phyloP scores from a whole-genome alignment of 2,888 invertebrate species.

The Athetis lepigone region DNA sequence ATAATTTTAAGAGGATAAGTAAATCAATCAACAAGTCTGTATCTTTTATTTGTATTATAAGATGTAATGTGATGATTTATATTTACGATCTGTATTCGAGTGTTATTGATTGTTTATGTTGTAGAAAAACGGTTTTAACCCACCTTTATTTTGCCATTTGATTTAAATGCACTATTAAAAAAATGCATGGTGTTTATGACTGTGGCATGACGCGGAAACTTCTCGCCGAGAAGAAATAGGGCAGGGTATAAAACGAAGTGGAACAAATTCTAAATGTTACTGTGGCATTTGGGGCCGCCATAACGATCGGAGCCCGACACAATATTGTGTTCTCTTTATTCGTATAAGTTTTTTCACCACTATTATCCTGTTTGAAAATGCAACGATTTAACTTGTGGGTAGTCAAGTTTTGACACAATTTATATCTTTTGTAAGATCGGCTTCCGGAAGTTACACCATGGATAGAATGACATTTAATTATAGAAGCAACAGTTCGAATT shows the following conservation, averaged over 20 bases:
- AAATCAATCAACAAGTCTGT: neutral
- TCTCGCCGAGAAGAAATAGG: constrained; percentile 75
- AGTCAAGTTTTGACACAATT: neutral
- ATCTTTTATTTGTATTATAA: neutral
- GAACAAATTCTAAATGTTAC: constrained; percentile 85
- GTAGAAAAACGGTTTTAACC: constrained; percentile 3
- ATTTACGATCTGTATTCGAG: constrained; percentile 4
- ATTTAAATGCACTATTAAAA: constrained; percentile 11
- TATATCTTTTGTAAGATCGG: neutral
- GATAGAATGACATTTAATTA: too few relatives aligned
- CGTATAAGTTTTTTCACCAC: constrained; percentile 30
- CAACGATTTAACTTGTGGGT: neutral
- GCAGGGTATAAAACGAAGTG: constrained; percentile 80
- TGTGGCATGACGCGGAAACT: constrained; percentile 67
- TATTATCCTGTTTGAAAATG: constrained; percentile 13
- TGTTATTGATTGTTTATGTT: constrained; percentile 29
- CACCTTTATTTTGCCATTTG: constrained; percentile 9
- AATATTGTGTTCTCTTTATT: constrained; percentile 53
- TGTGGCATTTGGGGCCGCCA: constrained; percentile 81
- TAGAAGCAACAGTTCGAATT: neutral
- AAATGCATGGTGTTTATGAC: constrained; percentile 56
- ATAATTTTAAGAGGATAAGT: constrained; percentile 10
- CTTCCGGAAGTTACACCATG: neutral
- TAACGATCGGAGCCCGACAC: constrained; percentile 66
- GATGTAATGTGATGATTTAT: constrained; percentile 19